These are phyloP conservation scores for Horisme vitalbata DNA, from an alignment of 2,888 invertebrate genomes.

Conservation along the genomic window DNA sequence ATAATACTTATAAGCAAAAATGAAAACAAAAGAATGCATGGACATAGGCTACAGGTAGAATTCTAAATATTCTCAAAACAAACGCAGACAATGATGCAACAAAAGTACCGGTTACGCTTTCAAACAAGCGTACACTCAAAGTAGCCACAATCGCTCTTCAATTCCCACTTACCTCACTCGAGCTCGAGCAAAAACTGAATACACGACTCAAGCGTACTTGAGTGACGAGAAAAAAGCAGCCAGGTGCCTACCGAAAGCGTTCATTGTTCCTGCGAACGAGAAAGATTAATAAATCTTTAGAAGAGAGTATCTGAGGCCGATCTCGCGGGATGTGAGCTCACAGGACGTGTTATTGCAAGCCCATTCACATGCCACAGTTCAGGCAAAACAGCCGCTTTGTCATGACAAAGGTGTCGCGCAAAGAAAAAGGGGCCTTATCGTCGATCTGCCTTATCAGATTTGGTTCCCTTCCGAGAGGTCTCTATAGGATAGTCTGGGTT, in stretches of 20 bases:
- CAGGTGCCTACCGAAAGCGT: slow-evolving; percentile 78
- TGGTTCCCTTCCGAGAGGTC: slow-evolving; percentile 80
- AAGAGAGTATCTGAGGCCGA: slow-evolving; percentile 77
- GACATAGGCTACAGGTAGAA: slow-evolving; percentile 11
- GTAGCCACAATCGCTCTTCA: slow-evolving; percentile 54
- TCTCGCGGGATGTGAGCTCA: slow-evolving; percentile 77
- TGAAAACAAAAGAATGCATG: not conserved
- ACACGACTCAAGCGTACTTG: slow-evolving; percentile 61
- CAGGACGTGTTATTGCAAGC: slow-evolving; percentile 80
- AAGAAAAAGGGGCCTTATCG: slow-evolving; percentile 81
- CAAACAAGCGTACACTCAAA: slow-evolving; percentile 30
- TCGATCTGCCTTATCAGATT: slow-evolving; percentile 81
- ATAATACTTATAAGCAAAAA: too few species aligned
- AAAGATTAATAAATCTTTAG: slow-evolving; percentile 82
- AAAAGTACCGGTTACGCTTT: slow-evolving; percentile 26
- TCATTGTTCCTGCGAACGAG: slow-evolving; percentile 77
- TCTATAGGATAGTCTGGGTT: slow-evolving; percentile 77
- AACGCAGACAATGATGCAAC: slow-evolving; percentile 23
- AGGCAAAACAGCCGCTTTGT: slow-evolving; percentile 80
- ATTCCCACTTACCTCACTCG: slow-evolving; percentile 58
- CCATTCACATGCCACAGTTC: slow-evolving; percentile 80
- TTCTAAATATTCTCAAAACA: slow-evolving; percentile 25
- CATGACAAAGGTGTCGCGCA: slow-evolving; percentile 82
- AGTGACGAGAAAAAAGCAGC: slow-evolving; percentile 72
- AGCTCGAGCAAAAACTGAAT: slow-evolving; percentile 68